Percentiles rank a stretch among this genome's conserved stretches.
phyloP scores from a whole-genome alignment of 2,888 invertebrate species.

The Oscheius sp. region DNA sequence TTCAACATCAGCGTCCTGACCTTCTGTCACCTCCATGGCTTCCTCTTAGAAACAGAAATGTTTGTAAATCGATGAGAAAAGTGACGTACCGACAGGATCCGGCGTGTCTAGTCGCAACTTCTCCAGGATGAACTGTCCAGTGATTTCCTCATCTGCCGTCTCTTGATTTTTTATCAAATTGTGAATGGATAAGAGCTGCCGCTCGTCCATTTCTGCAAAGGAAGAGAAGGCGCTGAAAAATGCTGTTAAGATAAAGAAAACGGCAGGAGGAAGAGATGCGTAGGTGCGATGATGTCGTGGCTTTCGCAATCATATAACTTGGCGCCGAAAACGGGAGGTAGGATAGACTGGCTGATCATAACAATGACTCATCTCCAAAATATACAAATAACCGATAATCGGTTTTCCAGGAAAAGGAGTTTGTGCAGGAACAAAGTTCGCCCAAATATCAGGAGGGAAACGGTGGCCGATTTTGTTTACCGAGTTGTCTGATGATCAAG shows the following conservation, averaged over 20 bases:
- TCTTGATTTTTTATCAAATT: slow-evolving; percentile 10
- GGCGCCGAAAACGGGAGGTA: not conserved
- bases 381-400: slow-evolving; percentile 12
- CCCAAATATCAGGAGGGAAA: not conserved
- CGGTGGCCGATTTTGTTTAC: slow-evolving; percentile 20
- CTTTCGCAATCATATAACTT: slow-evolving; percentile 16
- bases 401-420: not conserved
- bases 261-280: not conserved
- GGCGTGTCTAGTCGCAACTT: slow-evolving; percentile 18
- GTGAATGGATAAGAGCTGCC: slow-evolving; percentile 30
- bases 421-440: slow-evolving; percentile 9
- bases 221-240: not conserved
- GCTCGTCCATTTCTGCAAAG: slow-evolving; percentile 16
- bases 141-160: slow-evolving; percentile 20
- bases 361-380: slow-evolving; percentile 22
- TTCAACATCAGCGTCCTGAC: not conserved
- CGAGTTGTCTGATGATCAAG: not conserved
- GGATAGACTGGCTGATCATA: not conserved
- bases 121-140: slow-evolving; percentile 17
- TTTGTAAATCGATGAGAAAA: not conserved
- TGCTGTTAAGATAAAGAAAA: slow-evolving; percentile 1
- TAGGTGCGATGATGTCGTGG: not conserved
- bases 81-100: slow-evolving; percentile 8
- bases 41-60: slow-evolving; percentile 12
- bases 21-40: not conserved